These are phyloP conservation scores for Kryptolebias ocellatus DNA, from an alignment of 2,797 vertebrate genomes.

Conservation along the genomic window DNA sequence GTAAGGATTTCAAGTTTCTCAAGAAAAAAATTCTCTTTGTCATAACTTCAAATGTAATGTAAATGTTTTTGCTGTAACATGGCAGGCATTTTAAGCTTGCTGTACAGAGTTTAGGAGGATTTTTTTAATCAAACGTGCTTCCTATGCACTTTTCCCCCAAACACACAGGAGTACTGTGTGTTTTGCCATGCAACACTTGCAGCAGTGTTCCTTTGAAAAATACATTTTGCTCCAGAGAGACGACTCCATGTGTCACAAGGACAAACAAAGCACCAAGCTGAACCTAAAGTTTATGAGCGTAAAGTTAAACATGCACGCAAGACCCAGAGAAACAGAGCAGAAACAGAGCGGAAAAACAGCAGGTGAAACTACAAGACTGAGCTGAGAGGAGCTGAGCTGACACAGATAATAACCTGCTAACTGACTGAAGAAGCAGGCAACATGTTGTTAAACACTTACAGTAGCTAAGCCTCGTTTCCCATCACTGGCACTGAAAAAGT, in stretches of 20 bases:
- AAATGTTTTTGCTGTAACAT: not conserved
- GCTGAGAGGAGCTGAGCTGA: not conserved
- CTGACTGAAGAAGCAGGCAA: not conserved
- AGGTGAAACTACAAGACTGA: not conserved
- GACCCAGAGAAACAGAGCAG: slow-evolving; percentile 6
- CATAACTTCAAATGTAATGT: not conserved
- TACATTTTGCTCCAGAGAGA: slow-evolving; percentile 1
- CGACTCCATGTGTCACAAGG: not conserved
- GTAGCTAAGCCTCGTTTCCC: not conserved
- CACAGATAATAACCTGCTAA: not conserved
- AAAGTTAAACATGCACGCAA: not conserved
- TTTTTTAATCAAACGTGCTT: not conserved
- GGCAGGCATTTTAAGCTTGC: not conserved
- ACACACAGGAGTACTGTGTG: not conserved
- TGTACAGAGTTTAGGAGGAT: not conserved
- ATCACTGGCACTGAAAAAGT: not conserved
- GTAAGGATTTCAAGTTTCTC: not conserved
- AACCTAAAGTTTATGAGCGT: not conserved
- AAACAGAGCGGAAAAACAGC: not conserved
- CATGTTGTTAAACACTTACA: not conserved
- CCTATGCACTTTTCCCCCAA: not conserved
- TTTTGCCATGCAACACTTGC: slow-evolving; percentile 9
- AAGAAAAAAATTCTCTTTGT: not conserved
- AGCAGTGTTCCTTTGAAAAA: slow-evolving; percentile 1
- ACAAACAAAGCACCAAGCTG: slow-evolving; percentile 9